phyloP scores from a whole-genome alignment of 2,888 invertebrate genomes.

The Rhyacophila evoluta region DNA sequence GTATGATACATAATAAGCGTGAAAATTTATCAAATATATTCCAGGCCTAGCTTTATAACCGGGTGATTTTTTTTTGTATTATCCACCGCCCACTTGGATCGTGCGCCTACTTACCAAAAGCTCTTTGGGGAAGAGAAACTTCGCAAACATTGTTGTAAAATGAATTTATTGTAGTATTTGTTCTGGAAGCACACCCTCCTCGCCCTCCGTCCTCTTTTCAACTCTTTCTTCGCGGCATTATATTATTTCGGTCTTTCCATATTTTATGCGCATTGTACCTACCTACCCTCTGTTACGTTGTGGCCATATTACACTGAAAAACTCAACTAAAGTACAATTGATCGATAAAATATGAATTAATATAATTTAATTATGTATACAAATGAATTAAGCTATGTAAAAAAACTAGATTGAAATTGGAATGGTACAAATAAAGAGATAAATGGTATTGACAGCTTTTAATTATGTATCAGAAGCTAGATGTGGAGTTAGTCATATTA shows the following conservation, averaged over 20 bases:
- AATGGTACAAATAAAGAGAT: too few relatives aligned
- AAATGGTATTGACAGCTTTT: too few relatives aligned
- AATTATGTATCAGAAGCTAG: too few relatives aligned
- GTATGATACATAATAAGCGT: too few relatives aligned
- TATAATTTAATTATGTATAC: too few relatives aligned
- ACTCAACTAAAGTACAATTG: constrained; percentile 63
- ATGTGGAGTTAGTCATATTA: too few relatives aligned
- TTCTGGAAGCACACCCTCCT: constrained; percentile 36
- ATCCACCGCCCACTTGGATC: constrained; percentile 1
- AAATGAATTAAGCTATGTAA: too few relatives aligned
- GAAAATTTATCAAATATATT: neutral
- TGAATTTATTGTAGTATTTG: constrained; percentile 55
- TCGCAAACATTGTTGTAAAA: constrained; percentile 53
- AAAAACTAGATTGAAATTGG: too few relatives aligned
- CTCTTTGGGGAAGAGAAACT: constrained; percentile 39
- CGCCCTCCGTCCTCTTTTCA: constrained; percentile 45
- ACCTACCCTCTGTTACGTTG: neutral
- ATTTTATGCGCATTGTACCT: constrained; percentile 53
- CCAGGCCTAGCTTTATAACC: neutral
- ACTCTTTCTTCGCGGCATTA: constrained; percentile 51
- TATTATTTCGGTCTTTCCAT: constrained; percentile 52
- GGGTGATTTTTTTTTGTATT: neutral
- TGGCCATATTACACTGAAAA: constrained; percentile 59
- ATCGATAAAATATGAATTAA: too few relatives aligned
- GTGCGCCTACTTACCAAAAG: constrained; percentile 9